Conservation (phyloP, 2,888 invertebrate species). For the Oxycera nigricornis region DNA sequence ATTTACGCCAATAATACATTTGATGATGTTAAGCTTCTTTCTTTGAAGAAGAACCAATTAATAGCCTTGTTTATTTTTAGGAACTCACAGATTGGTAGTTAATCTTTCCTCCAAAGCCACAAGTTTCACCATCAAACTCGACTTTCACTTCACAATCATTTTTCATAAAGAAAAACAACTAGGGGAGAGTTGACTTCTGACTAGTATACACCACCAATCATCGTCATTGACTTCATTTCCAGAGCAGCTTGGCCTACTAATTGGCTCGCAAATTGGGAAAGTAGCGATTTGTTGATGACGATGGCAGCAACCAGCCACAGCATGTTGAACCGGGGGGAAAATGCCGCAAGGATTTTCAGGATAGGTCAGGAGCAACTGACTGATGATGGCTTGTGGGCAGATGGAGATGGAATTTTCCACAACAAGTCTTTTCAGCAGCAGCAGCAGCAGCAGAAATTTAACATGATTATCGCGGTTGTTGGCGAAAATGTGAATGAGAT, state of each 20-base stretch:
- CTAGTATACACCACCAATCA: no score
- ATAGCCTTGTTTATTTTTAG: no score
- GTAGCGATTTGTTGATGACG: background rate
- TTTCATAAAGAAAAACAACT: no score
- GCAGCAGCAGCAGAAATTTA: background rate
- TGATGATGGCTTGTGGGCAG: background rate
- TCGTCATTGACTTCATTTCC: background rate
- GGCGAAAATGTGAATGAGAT: slow-evolving; percentile 22
- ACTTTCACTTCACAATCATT: no score
- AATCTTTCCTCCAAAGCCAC: no score
- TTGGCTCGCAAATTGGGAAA: slow-evolving; percentile 15
- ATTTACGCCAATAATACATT: no score
- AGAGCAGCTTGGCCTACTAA: slow-evolving; percentile 5
- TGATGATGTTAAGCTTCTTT: no score
- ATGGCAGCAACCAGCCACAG: background rate
- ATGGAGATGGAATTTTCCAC: background rate
- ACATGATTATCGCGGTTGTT: slow-evolving; percentile 16
- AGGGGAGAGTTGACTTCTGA: no score
- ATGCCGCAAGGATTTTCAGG: no score
- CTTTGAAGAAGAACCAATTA: no score
- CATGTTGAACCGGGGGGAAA: background rate
- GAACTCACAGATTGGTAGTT: no score
- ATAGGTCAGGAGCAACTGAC: background rate
- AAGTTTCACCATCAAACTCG: no score
- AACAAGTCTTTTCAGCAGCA: background rate